Base-by-base conservation (phyloP, 2,888 invertebrate genomes). In the Lamellibrachia columna region DNA sequence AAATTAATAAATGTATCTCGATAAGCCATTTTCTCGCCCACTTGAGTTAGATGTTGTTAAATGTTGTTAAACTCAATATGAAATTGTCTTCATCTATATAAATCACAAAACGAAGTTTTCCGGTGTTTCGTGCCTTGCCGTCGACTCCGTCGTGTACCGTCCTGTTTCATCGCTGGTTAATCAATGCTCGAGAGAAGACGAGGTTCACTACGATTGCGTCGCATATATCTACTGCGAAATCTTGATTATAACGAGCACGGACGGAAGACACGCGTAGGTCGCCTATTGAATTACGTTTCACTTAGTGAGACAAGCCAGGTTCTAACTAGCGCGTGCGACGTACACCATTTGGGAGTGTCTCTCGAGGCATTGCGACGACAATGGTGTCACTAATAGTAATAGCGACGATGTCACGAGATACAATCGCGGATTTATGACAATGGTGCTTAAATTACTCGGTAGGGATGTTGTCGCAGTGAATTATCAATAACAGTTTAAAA, bases 231-330 rank as follows among this genome's bases (percentile, higher is more conserved):
- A 75, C 75, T 22, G 75, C 75, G 75, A 75, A 75, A 6, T 75
- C 75, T 75, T 75, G 75, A 75, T 75, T 22, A 75, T 75, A 75
- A 75, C 75, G 15, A 75, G n/a, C 75, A 15, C 75, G n/a, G 75
- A 75, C 75, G 75, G 22, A 75, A 75, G 75, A 15, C 75, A 75
- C 75, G 75, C 75, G n/a, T 3, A 75, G 75, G 22, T 22, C 75
- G 75, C n/a, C 75, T 75, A 75, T 75, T 75, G 75, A 75, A 75
- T 75, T 75, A 75, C 75, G 75, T 75, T 75, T 75, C 75, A 75
- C 75, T 75, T 75, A 75, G 75, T n/a, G 75, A 3, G n/a, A 22
- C 75, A 22, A 75, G 75, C 15, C 75, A 75, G 75, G 75, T 75
- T 75, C 75, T 75, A 75, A 75, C 75, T 75, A 75, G 75, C 22